Evolutionary conservation across 2,113 vertebrate genomes (phyloP), one percentile per base, ranked within the genome.

Genomic region (Odontophorus gujanensis): DNA sequence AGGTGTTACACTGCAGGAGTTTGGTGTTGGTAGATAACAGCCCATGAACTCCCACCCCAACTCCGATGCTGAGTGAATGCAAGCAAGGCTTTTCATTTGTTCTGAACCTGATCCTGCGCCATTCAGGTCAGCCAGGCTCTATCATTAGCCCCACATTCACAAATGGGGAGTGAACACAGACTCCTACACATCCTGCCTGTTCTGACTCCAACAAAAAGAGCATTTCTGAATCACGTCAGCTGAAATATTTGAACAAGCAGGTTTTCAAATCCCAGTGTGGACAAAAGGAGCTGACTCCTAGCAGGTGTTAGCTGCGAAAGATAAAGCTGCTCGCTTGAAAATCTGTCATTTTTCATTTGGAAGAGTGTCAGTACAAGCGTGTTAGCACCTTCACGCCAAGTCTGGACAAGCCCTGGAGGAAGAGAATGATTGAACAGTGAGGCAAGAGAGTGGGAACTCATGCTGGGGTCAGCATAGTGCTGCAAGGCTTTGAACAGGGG

Each of bases 311-410:
- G 85, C 43, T 87, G 76, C 72, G 82, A 92, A 71, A 93, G 91
- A 95, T 92, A 91, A 92, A 93, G 62, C 83, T 94, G 88, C 85
- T 93, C 18, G 12, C 57, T 48, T 86, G 88, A 95, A 95, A 96
- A 96, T 93, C 88, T 94, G 93, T 94, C 96, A 83, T 85, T 65
- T 83, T 85, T 91, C 76, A 81, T 95, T 96, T 96, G 82, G 55
- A 95, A 96, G 95, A 78, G n/a, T 91, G 85, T 95, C 95, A 92
- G 87, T 85, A 67, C 25, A 40, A 95, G 79, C 2, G 11, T 68
- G 47, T 87, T 92, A 96, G 85, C 87, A 95, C 78, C 89, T 93
- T 91, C 30, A 2, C 13, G 24, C 91, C 89, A 92, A 93, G 95
- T 32, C 89, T 87, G 91, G 85, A 91, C 79, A 88, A 68, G 93